Evolutionary conservation across 53 echinoderm and acorn worm species (phyloP), one percentile per base, ranked within the genome.

Genomic region (Paracentrotus lividus): DNA sequence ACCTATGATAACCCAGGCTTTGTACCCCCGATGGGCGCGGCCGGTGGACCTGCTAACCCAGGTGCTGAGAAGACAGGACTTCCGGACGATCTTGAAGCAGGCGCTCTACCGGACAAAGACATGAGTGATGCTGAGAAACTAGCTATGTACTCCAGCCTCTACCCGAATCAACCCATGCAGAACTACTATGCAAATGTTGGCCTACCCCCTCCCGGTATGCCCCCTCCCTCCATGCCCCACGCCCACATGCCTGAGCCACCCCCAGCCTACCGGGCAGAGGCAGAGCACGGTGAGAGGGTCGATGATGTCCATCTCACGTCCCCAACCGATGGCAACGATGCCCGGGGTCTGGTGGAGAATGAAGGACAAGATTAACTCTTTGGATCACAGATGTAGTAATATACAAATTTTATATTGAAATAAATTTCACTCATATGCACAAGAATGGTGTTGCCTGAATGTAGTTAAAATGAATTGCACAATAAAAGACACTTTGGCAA

Each of bases 101-200:
- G 92, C 20, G 52, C 92, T 77, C 92, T 92, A 56, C 92, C 92
- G 18, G 92, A 92, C 10, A 92, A 92, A 54, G 90, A 72, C 0
- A 16, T 92, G 20, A 92, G 81, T 56, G 92, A 92, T 44, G 92
- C 92, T 3, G 92, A 92, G 92, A 92, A 92, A 78, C 92, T 92
- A 42, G 92, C 84, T 57, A 77, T 92, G 55, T 92, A 92, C 58
- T 36, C 24, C 58, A 92, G 92, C 42, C 31, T 61, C 15, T 78
- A 92, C 55, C 92, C 92, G 1, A 77, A 92, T 59, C 61, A 60
- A 55, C 78, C 92, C 18, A 65, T 66, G 12, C 88, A 36, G 44
- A 89, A 89, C 89, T 54, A 67, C 54, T 91, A 91, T 76, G 33
- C 12, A 26, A 90, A 1, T 4, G 51, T 53, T 0, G 89, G 65